phyloP scores from a whole-genome alignment of 2,888 invertebrate genomes.

The Penaeus monodon region DNA sequence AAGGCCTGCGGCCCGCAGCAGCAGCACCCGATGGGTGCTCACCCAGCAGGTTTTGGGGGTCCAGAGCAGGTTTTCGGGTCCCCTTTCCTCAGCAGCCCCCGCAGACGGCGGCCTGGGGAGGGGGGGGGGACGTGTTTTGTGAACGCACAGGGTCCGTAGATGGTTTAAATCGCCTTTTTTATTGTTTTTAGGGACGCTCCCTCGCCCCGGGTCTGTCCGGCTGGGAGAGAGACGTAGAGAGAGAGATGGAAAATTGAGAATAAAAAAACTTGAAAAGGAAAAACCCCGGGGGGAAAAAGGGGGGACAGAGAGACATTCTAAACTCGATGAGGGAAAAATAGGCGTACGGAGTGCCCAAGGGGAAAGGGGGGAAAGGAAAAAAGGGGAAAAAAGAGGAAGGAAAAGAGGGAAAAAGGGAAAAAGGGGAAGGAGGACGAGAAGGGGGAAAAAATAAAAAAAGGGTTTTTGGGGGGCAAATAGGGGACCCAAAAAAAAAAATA shows the following conservation, averaged over 20 bases:
- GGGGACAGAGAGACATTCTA: slow-evolving; percentile 20
- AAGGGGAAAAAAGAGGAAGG: neutral
- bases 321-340: neutral
- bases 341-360: neutral
- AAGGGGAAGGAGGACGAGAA: too few relatives aligned
- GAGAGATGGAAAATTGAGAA: neutral
- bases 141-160: slow-evolving; percentile 38
- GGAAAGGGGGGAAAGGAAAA: neutral
- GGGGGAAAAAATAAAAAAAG: too few relatives aligned
- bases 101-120: slow-evolving; percentile 52
- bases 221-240: neutral
- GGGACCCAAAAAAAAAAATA: too few relatives aligned
- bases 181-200: slow-evolving; percentile 29
- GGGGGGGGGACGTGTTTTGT: neutral
- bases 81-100: slow-evolving; percentile 45
- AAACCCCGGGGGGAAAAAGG: neutral
- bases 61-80: slow-evolving; percentile 27
- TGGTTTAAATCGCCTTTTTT: slow-evolving; percentile 35
- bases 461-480: too few relatives aligned
- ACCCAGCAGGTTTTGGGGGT: slow-evolving; percentile 37
- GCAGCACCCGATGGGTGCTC: slow-evolving; percentile 27
- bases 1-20: slow-evolving; percentile 75
- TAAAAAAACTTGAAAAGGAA: neutral
- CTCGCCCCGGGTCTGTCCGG: neutral
- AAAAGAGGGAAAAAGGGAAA: too few relatives aligned